Evolutionary conservation across 2,113 vertebrate genomes (phyloP).

Genomic region (Trachemys scripta): DNA sequence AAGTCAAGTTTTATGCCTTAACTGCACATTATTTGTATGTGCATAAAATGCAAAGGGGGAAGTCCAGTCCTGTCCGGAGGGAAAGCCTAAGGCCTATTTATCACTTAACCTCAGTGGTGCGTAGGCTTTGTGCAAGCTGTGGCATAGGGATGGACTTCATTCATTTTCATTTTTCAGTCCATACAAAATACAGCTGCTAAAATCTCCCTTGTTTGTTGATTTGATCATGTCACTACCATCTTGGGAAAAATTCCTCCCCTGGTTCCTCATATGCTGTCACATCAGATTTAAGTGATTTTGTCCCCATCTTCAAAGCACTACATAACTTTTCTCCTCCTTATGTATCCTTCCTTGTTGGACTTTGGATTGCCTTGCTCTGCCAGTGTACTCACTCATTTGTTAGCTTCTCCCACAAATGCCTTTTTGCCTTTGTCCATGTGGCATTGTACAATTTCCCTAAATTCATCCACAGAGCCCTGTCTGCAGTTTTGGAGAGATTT

Average conservation of each 20-base stretch:
- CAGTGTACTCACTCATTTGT: not conserved
- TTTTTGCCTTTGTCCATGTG: not conserved
- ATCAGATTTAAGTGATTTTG: not conserved
- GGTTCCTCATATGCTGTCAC: not conserved
- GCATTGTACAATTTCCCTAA: not conserved
- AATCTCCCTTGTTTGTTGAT: not conserved
- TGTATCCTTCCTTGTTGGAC: not conserved
- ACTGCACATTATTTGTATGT: not conserved
- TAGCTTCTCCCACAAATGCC: not conserved
- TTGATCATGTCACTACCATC: not conserved
- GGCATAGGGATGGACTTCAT: not conserved
- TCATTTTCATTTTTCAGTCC: not conserved
- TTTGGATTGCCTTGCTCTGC: not conserved
- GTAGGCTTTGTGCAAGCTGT: not conserved
- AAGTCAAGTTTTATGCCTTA: not conserved
- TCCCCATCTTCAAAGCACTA: not conserved
- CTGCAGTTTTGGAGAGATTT: rapidly evolving
- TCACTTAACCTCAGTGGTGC: not conserved
- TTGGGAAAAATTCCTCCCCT: not conserved
- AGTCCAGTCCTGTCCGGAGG: not conserved
- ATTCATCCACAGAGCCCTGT: not conserved
- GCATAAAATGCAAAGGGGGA: not conserved
- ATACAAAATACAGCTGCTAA: not conserved
- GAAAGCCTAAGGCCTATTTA: not conserved
- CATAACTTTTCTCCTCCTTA: not conserved